Evolutionary conservation across 2,113 vertebrate species (phyloP), one percentile per base, ranked within the genome.

Genomic region (Lagopus muta): DNA sequence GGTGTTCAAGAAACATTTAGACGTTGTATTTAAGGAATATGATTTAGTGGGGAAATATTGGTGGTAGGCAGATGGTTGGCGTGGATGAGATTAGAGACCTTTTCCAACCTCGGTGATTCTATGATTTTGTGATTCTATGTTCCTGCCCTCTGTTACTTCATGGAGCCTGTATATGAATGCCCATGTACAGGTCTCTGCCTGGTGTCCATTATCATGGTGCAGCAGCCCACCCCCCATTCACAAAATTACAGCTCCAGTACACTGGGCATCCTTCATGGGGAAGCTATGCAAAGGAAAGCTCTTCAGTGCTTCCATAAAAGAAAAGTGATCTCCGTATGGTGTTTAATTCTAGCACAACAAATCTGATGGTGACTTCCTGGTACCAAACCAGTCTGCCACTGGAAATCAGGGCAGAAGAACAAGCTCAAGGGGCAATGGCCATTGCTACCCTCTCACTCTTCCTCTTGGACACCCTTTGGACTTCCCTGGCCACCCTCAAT

Each of bases 241-340:
- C 18, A 55, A 55, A 81, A 16, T 36, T 34, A 30, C 24, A 84
- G 3, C 12, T 4, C 7, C 32, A 27, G 10, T 10, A 24, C 43
- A 24, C 14, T 25, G 9, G 65, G n/a, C n/a, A 81, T 16, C 3
- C 6, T 42, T 10, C 19, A 5, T 58, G 42, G 38, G 36, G 61
- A 74, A 84, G 13, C 50, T 34, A 4, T 58, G 32, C 10, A 54
- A 55, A 40, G 20, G 4, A 64, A 28, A 80, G 17, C 2, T 32
- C 55, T 32, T 61, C 50, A 36, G 10, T 15, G 6, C 1, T 74
- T 19, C 22, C 70, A 38, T 58, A 30, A 48, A 58, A 48, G n/a
- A 58, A 65, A n/a, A 0, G 0, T 0, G 0, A 2, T 16, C 77
- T 40, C 6, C 34, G 10, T 52, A 14, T 45, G 10, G 28, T 58